A percentile compares a stretch with the other conserved stretches of the same genome.
These are phyloP conservation scores for Periophthalmus modestus DNA, from an alignment of 2,113 vertebrate species.

Conservation along the genomic window DNA sequence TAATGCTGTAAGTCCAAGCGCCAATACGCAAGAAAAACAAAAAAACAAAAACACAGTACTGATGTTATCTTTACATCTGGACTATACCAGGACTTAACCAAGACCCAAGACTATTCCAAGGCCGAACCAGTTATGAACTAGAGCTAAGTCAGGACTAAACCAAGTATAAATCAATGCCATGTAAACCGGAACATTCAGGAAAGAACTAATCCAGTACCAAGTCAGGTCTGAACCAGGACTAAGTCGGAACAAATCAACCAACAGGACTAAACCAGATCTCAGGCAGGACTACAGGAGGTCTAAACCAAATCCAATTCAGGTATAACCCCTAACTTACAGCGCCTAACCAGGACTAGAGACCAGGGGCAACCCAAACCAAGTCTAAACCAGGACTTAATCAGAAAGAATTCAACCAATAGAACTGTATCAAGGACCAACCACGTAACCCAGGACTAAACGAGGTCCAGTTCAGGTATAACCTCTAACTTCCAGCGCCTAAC, in stretches of 20 bases:
- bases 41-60: background rate
- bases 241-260: background rate
- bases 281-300: background rate
- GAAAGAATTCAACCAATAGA: background rate
- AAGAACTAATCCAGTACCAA: background rate
- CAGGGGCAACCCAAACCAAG: background rate
- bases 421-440: background rate
- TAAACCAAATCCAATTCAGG: too few species aligned
- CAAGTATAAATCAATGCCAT: background rate
- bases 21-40: background rate
- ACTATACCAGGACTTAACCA: background rate
- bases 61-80: constrained; percentile 2
- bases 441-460: background rate
- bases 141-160: too few species aligned
- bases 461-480: too few species aligned
- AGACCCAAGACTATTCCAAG: background rate
- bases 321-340: too few species aligned
- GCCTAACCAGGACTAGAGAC: too few species aligned
- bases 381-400: background rate
- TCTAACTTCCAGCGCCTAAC: too few species aligned
- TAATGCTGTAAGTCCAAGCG: too few species aligned
- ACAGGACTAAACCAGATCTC: background rate
- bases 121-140: background rate
- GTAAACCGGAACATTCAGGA: background rate
- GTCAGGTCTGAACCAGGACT: background rate